These are phyloP conservation scores for Melitaea cinxia DNA, from an alignment of 1,140 invertebrate genomes.

Conservation along the genomic window DNA sequence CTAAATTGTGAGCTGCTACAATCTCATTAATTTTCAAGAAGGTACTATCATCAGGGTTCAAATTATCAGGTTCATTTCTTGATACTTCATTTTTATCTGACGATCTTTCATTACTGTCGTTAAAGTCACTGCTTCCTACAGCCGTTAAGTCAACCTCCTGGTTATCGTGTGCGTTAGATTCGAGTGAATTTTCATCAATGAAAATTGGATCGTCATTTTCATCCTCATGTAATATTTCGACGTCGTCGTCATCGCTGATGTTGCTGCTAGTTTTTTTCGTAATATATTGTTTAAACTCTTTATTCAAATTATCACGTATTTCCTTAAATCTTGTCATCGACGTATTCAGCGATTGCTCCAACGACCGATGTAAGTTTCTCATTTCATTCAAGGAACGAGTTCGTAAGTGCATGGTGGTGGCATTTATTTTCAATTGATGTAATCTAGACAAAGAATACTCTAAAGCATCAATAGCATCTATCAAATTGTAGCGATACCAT, in stretches of 20 bases:
- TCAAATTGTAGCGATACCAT: slow-evolving; percentile 77
- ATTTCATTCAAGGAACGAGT: slow-evolving; percentile 69
- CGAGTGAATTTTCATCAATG: slow-evolving; percentile 79
- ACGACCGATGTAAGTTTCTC: slow-evolving; percentile 60
- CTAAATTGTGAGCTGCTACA: neutral
- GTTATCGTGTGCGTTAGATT: slow-evolving; percentile 56
- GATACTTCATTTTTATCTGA: slow-evolving; percentile 37
- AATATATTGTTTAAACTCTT: slow-evolving; percentile 72
- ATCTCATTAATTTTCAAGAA: neutral
- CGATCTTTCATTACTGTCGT: slow-evolving; percentile 63
- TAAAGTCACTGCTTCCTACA: slow-evolving; percentile 60
- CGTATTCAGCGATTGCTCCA: slow-evolving; percentile 67
- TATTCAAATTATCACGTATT: slow-evolving; percentile 71
- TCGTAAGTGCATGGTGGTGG: slow-evolving; percentile 60
- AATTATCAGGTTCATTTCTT: slow-evolving; percentile 5
- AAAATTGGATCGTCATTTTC: slow-evolving; percentile 77
- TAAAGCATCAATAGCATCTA: slow-evolving; percentile 74
- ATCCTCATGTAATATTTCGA: slow-evolving; percentile 71
- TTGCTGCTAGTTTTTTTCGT: slow-evolving; percentile 51
- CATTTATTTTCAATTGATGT: slow-evolving; percentile 69
- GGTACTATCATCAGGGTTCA: neutral
- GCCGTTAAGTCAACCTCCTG: slow-evolving; percentile 69
- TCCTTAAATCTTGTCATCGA: slow-evolving; percentile 68
- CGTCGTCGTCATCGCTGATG: slow-evolving; percentile 62
- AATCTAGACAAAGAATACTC: slow-evolving; percentile 71